Evolutionary conservation across 2,888 invertebrate genomes (phyloP), one percentile per base, ranked within the genome.

Genomic region (Mimumesa dahlbomi): DNA sequence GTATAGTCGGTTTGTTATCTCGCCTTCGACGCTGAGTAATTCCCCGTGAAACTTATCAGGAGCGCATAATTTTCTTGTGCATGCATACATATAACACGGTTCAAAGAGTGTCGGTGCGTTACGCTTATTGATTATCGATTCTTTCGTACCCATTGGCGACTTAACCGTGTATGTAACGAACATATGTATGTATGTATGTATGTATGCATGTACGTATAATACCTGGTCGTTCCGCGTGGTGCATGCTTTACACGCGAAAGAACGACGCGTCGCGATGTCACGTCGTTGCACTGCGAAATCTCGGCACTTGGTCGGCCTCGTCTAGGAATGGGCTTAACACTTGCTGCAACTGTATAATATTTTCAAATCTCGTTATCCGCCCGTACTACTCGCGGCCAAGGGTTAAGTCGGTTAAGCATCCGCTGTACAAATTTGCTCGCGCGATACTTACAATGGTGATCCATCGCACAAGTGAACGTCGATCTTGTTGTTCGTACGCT

Each of bases 311-410:
- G 61, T 72, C 67, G 87, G 88, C 82, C 82, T 88, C 86, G 86
- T 87, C 87, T 87, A 87, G 84, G 85, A 87, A 87, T 85, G 86
- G 82, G 77, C 83, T 87, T 88, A 87, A 77, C 78, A 81, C 76
- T 73, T 79, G 78, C 75, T 71, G 76, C 70, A 74, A 75, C 73
- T 73, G 75, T 73, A 79, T 80, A 76, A 82, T 81, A 84, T 85
- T 77, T 77, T 68, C 62, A 76, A 85, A 87, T 84, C 84, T 77
- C 54, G 67, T 83, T 83, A 82, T 56, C 48, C 40, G 40, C 7
- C 56, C n/a, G n/a, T n/a, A n/a, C 46, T 64, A 72, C 71, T 71
- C 64, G 25, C 46, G 49, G 59, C 57, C 66, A 59, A 45, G 59
- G 67, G 73, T 73, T 76, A 76, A 74, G 45, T 76, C 56, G 58